phyloP scores from a whole-genome alignment of 53 echinoderm and acorn worm species.

The Temnopleurus reevesii region DNA sequence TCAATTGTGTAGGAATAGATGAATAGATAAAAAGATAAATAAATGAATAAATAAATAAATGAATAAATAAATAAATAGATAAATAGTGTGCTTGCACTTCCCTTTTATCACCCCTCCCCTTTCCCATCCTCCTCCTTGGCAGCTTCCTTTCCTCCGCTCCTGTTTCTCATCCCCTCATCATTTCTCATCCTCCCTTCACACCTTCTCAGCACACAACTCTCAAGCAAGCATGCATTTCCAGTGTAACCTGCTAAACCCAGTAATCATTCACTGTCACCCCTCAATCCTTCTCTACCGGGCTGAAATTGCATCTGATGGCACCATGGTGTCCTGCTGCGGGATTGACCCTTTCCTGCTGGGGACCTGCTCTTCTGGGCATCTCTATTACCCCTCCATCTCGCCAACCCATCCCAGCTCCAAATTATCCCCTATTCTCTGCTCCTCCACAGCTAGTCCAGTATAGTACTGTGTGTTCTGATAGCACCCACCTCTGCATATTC shows the following conservation, averaged over 20 bases:
- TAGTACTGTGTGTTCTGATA: too few species aligned
- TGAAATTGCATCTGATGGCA: slow-evolving; percentile 39
- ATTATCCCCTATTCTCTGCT: background rate
- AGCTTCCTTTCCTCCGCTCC: background rate
- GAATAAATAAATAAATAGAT: too few species aligned
- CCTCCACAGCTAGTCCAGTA: too few species aligned
- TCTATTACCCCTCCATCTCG: background rate
- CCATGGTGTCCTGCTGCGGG: slow-evolving; percentile 16
- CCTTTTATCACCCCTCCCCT: background rate
- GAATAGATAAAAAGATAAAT: too few species aligned
- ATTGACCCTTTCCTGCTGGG: slow-evolving; percentile 40
- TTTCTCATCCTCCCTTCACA: background rate
- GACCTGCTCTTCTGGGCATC: background rate
- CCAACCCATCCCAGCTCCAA: background rate
- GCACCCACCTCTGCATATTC: too few species aligned
- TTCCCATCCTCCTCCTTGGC: background rate
- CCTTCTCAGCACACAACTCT: background rate
- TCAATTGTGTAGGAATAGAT: too few species aligned
- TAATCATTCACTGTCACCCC: slow-evolving; percentile 18
- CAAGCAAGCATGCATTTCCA: background rate
- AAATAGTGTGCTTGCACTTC: too few species aligned
- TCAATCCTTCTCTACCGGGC: background rate
- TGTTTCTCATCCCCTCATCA: background rate
- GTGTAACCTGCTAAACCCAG: background rate
- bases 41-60: too few species aligned